Base-by-base conservation (phyloP, 2,888 invertebrate species). In the Spialia ferax region DNA sequence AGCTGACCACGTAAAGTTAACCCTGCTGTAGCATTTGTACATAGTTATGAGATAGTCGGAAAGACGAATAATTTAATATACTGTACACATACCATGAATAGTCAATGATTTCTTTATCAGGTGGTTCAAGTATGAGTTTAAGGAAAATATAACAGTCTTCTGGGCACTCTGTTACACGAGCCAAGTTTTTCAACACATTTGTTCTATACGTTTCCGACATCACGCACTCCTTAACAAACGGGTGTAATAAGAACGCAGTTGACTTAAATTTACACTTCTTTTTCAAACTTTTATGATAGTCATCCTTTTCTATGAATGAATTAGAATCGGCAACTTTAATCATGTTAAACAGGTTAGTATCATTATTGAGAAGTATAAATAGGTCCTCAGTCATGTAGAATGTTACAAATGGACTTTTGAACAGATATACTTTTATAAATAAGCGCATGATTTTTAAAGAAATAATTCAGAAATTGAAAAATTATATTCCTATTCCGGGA, bases 41-140 rank as follows among this genome's bases (percentile, higher is more conserved):
- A 26, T 26, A 26, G 26, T 26, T 26, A 26, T 26, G n/a, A 26
- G 26, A 26, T 38, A n/a, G n/a, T n/a, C 18, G 18, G 15, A 18
- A 18, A 42, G 1, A 15, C 42, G 7, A 6, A 18, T 42, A 42
- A 42, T 54, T 54, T 1, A 15, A 18, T 23, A 13, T 13, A 80
- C 91, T 93, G n/a, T n/a, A n/a, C n/a, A n/a, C n/a, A n/a, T 89
- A 96, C 96, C 96, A 97, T 68, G 94, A 94, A 85, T 95, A 96
- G 83, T 97, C 97, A 73, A 97, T 94, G 55, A 96, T 94, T 80
- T 96, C 95, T 69, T 85, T 89, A 70, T 91, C 90, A 0, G 96
- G 95, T 13, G 94, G 94, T 67, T 91, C 84, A 50, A 97, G 79
- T 73, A 93, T 93, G 57, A 96, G 79, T 72, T 88, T 90, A 45